Conservation (phyloP, 2,113 vertebrate genomes). For the Antigone vipio region DNA sequence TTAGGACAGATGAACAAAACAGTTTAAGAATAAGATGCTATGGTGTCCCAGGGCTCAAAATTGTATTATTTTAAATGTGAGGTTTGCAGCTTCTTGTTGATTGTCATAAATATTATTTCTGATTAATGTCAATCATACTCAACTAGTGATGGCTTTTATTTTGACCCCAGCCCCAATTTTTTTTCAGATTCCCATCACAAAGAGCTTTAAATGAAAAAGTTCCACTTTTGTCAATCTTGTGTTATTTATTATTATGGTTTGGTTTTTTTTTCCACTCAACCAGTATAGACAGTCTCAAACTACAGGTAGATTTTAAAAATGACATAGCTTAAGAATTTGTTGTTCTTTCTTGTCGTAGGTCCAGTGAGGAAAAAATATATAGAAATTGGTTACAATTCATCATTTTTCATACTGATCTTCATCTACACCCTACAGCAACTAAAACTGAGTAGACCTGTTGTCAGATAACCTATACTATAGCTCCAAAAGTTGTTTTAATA, state of each 20-base stretch:
- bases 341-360: not conserved
- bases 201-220: not conserved
- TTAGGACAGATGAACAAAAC: not conserved
- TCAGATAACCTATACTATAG: not conserved
- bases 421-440: not conserved
- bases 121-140: not conserved
- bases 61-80: not conserved
- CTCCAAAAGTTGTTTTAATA: not conserved
- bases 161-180: not conserved
- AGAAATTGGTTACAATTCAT: not conserved
- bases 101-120: not conserved
- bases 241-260: not conserved
- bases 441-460: not conserved
- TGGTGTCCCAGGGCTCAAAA: not conserved
- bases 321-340: not conserved
- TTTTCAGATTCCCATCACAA: not conserved
- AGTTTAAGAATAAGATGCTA: not conserved
- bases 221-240: not conserved
- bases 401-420: not conserved
- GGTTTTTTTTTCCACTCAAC: not conserved
- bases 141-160: not conserved
- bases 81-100: not conserved
- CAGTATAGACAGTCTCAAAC: not conserved
- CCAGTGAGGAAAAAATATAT: not conserved
- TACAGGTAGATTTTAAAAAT: not conserved